Evolutionary conservation across 2,113 vertebrate genomes (phyloP), one percentile per base, ranked within the genome.

Genomic region (Apus apus): DNA sequence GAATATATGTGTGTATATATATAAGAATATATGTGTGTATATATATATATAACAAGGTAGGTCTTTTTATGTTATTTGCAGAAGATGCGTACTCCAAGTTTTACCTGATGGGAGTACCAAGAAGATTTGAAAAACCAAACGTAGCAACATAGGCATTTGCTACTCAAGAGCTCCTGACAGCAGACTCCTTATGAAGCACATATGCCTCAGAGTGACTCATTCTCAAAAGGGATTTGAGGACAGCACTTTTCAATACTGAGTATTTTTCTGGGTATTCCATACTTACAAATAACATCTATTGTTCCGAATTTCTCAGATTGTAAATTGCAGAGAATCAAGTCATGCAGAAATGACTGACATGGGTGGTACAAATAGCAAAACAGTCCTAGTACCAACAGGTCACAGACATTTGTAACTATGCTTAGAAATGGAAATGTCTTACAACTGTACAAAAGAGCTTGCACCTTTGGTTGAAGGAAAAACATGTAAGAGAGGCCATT

Each of bases 271-370:
- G 32, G 21, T 43, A 80, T 70, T 72, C 51, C 53, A 27, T 29
- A 54, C 23, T 43, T 76, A 62, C 14, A 90, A 79, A 50, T 19
- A 66, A 20, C 27, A 34, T 16, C 61, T n/a, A 25, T 50, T 36
- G 36, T 40, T 89, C 82, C 1, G 13, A 83, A 62, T 29, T 62
- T 64, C 75, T 88, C 64, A 25, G 36, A 76, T 19, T 50, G 29
- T 17, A 46, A 62, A 71, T 11, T 50, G 38, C 72, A 76, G 43
- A 67, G 27, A 65, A 53, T 46, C 38, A 84, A 83, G 17, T 51
- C 67, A 13, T 8, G 48, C 43, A 87, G 29, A 61, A 85, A 56
- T 53, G 36, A 58, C 23, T 0, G 0, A 26, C 36, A 60, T 0
- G 1, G 43, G 43, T 29, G 21, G 40, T 32, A 91, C 1, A 0